phyloP scores from a whole-genome alignment of 1,140 invertebrate species.

The Gyrodactylus bullatarudis region DNA sequence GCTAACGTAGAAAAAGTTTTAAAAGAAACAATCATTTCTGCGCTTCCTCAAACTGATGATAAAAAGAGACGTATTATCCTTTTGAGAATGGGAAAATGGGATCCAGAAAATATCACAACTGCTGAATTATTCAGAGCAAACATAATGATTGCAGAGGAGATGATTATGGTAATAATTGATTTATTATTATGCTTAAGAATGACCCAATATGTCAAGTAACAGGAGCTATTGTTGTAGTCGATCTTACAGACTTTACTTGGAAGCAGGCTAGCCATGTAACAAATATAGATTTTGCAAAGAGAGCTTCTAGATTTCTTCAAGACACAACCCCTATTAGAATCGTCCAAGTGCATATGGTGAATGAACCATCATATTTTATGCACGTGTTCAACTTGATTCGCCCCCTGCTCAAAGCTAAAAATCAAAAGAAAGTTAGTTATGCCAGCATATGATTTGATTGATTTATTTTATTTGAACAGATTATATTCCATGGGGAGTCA shows the following conservation, averaged over 20 bases:
- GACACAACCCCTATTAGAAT: not conserved
- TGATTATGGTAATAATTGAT: not conserved
- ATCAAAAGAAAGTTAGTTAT: not conserved
- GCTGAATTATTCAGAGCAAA: not conserved
- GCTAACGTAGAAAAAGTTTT: not conserved
- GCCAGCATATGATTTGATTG: not conserved
- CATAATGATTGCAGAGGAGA: not conserved
- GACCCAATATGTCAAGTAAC: not conserved
- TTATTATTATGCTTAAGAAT: not conserved
- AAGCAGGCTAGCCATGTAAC: not conserved
- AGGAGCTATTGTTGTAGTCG: not conserved
- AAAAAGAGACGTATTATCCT: not conserved
- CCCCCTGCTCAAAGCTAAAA: not conserved
- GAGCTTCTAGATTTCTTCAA: not conserved
- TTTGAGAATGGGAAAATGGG: not conserved
- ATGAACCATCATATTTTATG: not conserved
- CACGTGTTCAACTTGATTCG: not conserved
- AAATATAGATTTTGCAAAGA: not conserved
- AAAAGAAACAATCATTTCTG: not conserved
- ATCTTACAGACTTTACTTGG: not conserved
- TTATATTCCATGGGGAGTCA: not conserved
- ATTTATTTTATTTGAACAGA: not conserved
- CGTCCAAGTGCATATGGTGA: not conserved
- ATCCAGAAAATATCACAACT: not conserved
- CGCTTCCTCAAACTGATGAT: not conserved